Conservation (phyloP, 2,888 invertebrate genomes). For the Spodoptera exigua region DNA sequence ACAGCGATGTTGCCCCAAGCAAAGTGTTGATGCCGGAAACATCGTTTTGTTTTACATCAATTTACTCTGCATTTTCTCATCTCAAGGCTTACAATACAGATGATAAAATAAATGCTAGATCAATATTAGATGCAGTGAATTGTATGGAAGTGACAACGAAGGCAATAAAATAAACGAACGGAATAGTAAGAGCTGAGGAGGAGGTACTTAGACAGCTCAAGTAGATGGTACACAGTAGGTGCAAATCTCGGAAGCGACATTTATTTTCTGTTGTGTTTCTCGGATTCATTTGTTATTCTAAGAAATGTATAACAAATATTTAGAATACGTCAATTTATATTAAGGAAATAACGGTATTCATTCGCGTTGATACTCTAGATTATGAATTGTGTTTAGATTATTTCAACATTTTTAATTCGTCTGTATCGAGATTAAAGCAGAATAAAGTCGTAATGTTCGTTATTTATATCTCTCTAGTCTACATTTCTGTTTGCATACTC, state of each 20-base stretch:
- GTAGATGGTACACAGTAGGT: constrained; percentile 17
- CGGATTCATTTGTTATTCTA: no score
- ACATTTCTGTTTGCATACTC: background rate
- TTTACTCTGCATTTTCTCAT: constrained; percentile 32
- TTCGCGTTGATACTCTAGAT: no score
- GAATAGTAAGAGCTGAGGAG: background rate
- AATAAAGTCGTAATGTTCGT: constrained; percentile 5
- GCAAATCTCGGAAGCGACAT: constrained; percentile 2
- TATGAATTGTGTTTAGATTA: no score
- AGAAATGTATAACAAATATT: no score
- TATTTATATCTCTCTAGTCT: constrained; percentile 3
- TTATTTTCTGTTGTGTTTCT: constrained; percentile 1
- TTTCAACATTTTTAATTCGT: no score
- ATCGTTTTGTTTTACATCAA: constrained; percentile 34
- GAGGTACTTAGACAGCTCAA: constrained; percentile 8
- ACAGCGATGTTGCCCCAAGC: constrained; percentile 42
- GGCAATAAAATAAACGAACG: background rate
- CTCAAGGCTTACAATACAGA: background rate
- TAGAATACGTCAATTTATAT: no score
- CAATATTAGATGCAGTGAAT: background rate
- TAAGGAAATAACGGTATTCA: no score
- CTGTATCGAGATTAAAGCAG: background rate
- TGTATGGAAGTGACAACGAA: constrained; percentile 4
- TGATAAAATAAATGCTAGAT: background rate
- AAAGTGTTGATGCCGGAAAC: constrained; percentile 46